These are phyloP conservation scores for Diloba caeruleocephala DNA, from an alignment of 2,888 invertebrate species.

Conservation along the genomic window DNA sequence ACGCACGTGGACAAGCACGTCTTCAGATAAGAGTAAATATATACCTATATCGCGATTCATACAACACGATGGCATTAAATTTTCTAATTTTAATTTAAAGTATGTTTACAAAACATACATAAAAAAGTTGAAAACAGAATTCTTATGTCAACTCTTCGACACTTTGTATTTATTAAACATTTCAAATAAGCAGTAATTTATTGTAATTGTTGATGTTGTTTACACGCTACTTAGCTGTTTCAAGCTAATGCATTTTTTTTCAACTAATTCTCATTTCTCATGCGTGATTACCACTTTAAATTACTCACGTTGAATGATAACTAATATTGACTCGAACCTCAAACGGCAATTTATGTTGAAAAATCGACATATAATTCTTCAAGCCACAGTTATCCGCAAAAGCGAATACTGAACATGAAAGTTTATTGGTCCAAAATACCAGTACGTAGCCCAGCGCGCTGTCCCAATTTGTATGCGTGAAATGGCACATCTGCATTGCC, in stretches of 20 bases:
- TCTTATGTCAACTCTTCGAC: too few relatives aligned
- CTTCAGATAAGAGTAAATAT: conserved; percentile 44
- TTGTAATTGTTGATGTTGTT: conserved; percentile 3
- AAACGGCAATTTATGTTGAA: too few relatives aligned
- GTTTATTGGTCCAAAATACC: conserved; percentile 36
- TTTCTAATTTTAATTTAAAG: conserved; percentile 3
- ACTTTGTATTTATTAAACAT: too few relatives aligned
- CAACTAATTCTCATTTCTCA: conserved; percentile 25
- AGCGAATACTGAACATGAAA: conserved; percentile 32
- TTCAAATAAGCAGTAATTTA: too few relatives aligned
- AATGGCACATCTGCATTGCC: conserved; percentile 83
- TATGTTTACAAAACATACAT: too few relatives aligned
- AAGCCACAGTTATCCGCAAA: conserved; percentile 11
- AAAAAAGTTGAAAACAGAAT: too few relatives aligned
- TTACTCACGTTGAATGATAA: conserved; percentile 21
- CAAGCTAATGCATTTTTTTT: conserved; percentile 26
- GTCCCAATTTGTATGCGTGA: conserved; percentile 76
- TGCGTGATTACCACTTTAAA: conserved; percentile 37
- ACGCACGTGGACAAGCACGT: conserved; percentile 49
- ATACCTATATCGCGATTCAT: conserved; percentile 6
- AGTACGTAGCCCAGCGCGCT: conserved; percentile 40
- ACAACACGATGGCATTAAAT: conserved; percentile 7
- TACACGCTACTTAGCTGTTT: conserved; percentile 27
- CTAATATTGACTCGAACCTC: too few relatives aligned
- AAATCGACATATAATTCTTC: conserved; percentile 22